Evolutionary conservation across 2,797 vertebrate genomes (phyloP).

Genomic region (Aulostomus chinensis): DNA sequence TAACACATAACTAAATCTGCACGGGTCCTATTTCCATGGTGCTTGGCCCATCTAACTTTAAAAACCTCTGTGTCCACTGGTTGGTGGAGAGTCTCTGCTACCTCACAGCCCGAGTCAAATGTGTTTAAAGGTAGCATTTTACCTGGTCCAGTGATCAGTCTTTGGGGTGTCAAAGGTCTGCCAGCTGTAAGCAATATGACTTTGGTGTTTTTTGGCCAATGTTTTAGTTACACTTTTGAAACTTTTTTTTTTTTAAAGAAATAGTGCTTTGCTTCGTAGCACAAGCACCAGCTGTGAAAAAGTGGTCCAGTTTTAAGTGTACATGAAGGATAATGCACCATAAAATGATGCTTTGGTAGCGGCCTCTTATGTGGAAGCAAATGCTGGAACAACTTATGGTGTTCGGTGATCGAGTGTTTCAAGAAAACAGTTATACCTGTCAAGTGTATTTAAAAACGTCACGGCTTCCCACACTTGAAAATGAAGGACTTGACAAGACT

Average conservation of each 20-base stretch:
- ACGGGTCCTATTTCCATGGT: conserved; percentile 21
- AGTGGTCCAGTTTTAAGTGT: conserved; percentile 7
- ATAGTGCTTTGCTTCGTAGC: conserved; percentile 13
- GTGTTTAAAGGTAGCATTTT: conserved; percentile 19
- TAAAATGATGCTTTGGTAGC: too few relatives aligned
- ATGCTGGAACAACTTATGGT: conserved; percentile 18
- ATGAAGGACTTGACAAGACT: too few relatives aligned
- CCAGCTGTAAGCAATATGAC: too few relatives aligned
- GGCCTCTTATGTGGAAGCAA: too few relatives aligned
- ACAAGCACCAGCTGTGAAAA: conserved; percentile 8
- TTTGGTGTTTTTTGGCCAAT: conserved; percentile 24
- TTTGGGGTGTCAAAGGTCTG: conserved; percentile 17
- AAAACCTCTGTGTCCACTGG: conserved; percentile 15
- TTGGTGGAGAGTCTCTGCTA: conserved; percentile 17
- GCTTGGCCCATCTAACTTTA: conserved; percentile 20
- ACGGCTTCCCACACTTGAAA: too few relatives aligned
- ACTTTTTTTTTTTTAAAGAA: too few relatives aligned
- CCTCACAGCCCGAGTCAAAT: conserved; percentile 6
- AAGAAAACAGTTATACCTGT: too few relatives aligned
- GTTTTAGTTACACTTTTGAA: conserved; percentile 31
- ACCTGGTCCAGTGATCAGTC: conserved; percentile 7
- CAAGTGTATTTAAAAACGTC: too few relatives aligned
- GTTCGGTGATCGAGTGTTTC: too few relatives aligned
- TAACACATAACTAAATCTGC: conserved; percentile 26
- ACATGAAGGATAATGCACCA: conserved; percentile 26